phyloP scores from a whole-genome alignment of 2,797 vertebrate genomes.

The Merluccius polli region DNA sequence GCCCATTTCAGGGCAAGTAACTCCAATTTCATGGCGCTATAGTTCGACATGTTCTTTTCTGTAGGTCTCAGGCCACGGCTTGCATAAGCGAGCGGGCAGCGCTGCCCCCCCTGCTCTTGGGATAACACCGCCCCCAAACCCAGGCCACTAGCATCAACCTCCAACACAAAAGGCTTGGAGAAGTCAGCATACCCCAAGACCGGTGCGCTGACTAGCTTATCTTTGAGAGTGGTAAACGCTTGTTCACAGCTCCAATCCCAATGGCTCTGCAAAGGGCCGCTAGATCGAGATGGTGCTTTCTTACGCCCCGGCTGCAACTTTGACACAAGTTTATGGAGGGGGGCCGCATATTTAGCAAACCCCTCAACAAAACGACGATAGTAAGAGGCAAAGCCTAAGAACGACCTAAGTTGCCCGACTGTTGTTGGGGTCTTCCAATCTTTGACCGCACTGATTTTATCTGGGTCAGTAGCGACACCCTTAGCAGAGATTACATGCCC shows the following conservation, averaged over 20 bases:
- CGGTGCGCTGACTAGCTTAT: background rate
- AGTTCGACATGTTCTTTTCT: too few species aligned
- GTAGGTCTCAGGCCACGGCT: background rate
- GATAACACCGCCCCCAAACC: background rate
- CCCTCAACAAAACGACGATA: background rate
- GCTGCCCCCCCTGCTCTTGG: background rate
- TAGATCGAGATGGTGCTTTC: background rate
- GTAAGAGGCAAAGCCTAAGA: background rate
- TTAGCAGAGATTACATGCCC: slow-evolving; percentile 11
- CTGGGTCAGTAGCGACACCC: slow-evolving; percentile 21
- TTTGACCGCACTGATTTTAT: slow-evolving; percentile 7
- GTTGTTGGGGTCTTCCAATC: slow-evolving; percentile 2
- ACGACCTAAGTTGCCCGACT: background rate
- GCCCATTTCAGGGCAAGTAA: too few species aligned
- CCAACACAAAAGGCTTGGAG: background rate
- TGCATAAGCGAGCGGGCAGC: background rate
- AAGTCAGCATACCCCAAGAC: slow-evolving; percentile 2
- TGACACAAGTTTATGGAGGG: background rate
- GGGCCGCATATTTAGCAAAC: background rate
- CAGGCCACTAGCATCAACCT: background rate
- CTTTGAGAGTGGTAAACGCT: background rate
- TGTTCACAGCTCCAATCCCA: background rate
- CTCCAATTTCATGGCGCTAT: too few species aligned
- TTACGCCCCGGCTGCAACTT: background rate
- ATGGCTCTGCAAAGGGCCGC: background rate